phyloP scores from a whole-genome alignment of 2,888 invertebrate genomes.

The Flexamia atlantica region DNA sequence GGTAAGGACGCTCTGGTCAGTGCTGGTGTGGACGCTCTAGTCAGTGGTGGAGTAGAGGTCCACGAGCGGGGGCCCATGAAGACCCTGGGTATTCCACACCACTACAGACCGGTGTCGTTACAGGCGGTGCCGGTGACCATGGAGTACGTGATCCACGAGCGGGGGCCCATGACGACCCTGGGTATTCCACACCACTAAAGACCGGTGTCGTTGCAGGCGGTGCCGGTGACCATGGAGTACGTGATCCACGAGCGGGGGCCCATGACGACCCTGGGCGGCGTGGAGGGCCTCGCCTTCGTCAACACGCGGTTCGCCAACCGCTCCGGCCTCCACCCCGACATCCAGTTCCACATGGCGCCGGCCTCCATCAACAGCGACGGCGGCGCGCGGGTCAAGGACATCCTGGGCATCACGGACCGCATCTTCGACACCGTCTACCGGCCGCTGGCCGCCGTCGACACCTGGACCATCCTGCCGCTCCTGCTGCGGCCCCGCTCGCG shows the following conservation, averaged over 20 bases:
- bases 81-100: too few relatives aligned
- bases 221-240: constrained; percentile 89
- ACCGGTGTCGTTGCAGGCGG: constrained; percentile 80
- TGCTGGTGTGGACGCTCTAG: constrained; percentile 81
- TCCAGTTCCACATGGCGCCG: constrained; percentile 96
- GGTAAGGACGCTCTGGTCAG: too few relatives aligned
- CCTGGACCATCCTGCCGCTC: constrained; percentile 93
- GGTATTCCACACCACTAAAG: too few relatives aligned
- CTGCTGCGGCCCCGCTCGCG: constrained; percentile 87
- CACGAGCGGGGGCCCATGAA: constrained; percentile 92
- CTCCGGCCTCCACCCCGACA: constrained; percentile 89
- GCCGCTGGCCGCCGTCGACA: constrained; percentile 87
- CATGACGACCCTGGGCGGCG: constrained; percentile 92
- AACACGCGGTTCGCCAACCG: constrained; percentile 90
- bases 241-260: constrained; percentile 88
- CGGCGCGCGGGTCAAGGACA: constrained; percentile 85
- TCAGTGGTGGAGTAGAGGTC: constrained; percentile 89
- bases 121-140: constrained; percentile 88
- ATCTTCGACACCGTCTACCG: constrained; percentile 88
- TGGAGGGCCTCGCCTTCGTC: constrained; percentile 92
- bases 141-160: constrained; percentile 87
- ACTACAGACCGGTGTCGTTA: too few relatives aligned
- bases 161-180: constrained; percentile 91
- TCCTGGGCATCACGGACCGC: constrained; percentile 88
- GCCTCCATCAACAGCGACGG: constrained; percentile 91